Conservation (phyloP, 2,797 vertebrate species). For the Podargus strigoides region DNA sequence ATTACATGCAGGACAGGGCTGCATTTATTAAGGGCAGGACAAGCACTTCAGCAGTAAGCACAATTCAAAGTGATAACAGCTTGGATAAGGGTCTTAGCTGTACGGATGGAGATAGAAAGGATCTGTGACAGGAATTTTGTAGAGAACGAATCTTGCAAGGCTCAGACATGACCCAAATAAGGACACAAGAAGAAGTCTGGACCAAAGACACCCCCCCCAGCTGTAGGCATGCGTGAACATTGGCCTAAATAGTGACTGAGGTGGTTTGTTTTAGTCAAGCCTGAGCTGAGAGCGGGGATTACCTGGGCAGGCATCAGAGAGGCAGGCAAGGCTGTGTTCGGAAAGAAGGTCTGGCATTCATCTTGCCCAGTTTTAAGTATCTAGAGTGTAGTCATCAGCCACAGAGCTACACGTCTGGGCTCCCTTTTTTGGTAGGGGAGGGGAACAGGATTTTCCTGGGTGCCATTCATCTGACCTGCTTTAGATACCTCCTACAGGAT, state of each 20-base stretch:
- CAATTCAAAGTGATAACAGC: not conserved
- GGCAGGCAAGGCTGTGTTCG: not conserved
- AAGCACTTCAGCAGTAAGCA: not conserved
- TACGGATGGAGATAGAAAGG: not conserved
- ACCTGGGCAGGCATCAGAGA: not conserved
- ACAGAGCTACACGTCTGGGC: not conserved
- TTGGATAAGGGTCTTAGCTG: not conserved
- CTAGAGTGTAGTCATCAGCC: accelerated
- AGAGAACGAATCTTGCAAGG: not conserved
- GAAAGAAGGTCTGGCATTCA: not conserved
- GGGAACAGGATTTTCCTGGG: not conserved
- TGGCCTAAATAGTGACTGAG: not conserved
- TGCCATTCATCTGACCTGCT: not conserved
- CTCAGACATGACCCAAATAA: not conserved
- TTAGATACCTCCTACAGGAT: not conserved
- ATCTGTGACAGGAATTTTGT: not conserved
- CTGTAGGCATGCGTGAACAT: not conserved
- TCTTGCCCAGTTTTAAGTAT: not conserved
- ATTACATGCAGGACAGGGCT: not conserved
- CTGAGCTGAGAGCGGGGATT: not conserved
- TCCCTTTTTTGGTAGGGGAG: not conserved
- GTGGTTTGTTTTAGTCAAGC: not conserved
- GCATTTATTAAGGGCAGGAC: not conserved
- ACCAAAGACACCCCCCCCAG: not conserved
- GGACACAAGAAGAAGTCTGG: not conserved